Evolutionary conservation across 2,888 invertebrate genomes (phyloP), one percentile per base, ranked within the genome.

Genomic region (Bellardia pandia): DNA sequence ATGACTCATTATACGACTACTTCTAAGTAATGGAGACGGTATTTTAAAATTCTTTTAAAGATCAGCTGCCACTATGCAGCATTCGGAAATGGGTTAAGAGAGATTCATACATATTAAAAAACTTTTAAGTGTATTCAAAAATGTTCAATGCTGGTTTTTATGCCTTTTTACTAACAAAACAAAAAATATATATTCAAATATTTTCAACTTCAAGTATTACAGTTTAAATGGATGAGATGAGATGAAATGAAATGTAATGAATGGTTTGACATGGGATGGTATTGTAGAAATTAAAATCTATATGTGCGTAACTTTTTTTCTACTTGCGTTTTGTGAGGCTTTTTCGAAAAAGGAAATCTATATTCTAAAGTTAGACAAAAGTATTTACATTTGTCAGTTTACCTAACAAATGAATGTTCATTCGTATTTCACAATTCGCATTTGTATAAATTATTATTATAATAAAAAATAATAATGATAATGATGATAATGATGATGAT

Each of bases 311-410:
- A 77, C 40, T 71, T 62, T 45, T 45, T 71, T 60, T 48, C 40
- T 72, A 30, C 16, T 16, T 64, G 9, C 37, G 37, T 37, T 37
- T 37, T 37, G 45, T 45, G 45, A 68, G 16, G 33, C 72, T 66
- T 69, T 78, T 66, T 37, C 23, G 23, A 75, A 48, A 58, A 45
- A 66, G 56, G 3, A 86, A 86, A 86, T 76, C 64, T 76, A 76
- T 83, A 79, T 83, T 62, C 69, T 58, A 77, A 84, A 87, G 81
- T 87, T 85, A 81, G 87, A 85, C 85, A 86, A 81, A 78, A 85
- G 81, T 82, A 85, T 85, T 81, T 85, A 85, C 81, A 81, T 85
- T 81, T 85, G 79, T 80, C 62, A 85, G 69, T 78, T 78, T 78
- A 82, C 74, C 85, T 87, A 85, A 81, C 83, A 76, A 85, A 78